Evolutionary conservation across 2,888 invertebrate species (phyloP).

Genomic region (Apotomis betuletana): DNA sequence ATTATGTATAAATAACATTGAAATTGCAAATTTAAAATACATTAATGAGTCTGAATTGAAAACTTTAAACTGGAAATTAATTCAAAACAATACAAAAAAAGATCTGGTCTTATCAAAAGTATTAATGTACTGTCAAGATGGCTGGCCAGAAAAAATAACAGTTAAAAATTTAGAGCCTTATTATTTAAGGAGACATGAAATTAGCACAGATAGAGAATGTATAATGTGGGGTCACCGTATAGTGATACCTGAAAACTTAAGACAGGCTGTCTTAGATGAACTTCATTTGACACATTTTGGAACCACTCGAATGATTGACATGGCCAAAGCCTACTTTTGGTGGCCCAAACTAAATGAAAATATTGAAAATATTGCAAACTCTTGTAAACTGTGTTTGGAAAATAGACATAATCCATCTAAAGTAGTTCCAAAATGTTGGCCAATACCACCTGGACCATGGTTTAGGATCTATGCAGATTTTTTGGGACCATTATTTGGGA

Average conservation of each 20-base stretch:
- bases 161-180: not conserved
- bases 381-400: not conserved
- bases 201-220: slow-evolving; percentile 4
- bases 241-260: not conserved
- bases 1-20: too few relatives aligned
- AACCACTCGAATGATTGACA: slow-evolving; percentile 5
- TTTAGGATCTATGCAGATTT: slow-evolving; percentile 3
- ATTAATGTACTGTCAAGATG: too few relatives aligned
- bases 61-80: slow-evolving; percentile 11
- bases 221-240: slow-evolving; percentile 9
- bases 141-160: too few relatives aligned
- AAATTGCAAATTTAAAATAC: not conserved
- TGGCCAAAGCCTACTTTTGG: slow-evolving; percentile 3
- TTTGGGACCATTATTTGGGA: not conserved
- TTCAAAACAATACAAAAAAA: not conserved
- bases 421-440: slow-evolving; percentile 3
- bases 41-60: not conserved
- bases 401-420: not conserved
- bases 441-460: slow-evolving; percentile 3
- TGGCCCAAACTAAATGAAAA: not conserved
- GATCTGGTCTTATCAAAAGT: not conserved
- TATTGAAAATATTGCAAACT: not conserved
- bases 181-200: not conserved
- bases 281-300: slow-evolving; percentile 11
- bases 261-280: not conserved